Evolutionary conservation across 1,140 invertebrate genomes (phyloP), one percentile per base, ranked within the genome.

Genomic region (Polypedilum vanderplanki): DNA sequence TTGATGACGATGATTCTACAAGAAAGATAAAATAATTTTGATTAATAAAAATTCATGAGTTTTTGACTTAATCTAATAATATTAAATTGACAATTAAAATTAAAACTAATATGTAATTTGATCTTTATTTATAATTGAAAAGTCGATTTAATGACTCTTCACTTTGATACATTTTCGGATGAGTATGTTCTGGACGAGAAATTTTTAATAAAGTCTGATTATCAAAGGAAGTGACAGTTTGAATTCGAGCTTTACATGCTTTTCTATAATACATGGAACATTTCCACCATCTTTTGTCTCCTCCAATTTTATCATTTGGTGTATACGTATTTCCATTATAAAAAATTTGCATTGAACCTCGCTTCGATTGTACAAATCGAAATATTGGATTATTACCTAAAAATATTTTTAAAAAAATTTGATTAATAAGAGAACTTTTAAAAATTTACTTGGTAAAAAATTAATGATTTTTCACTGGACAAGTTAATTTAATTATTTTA

Each of bases 201-300:
- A 57, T n/a, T 57, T 57, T 57, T 15, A 57, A 57, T 57, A 18
- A 4, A 9, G 65, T 70, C 18, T 70, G 65, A 20, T 57, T 57
- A 57, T 70, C 17, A 8, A 10, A 70, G 8, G n/a, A 9, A 0
- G 17, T 7, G 3, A 18, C 20, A 0, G 81, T 83, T 1, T 79
- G 78, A 5, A 83, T 75, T 3, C 81, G 78, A 0, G 81, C 81
- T 7, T 79, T 77, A 67, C 81, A 83, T 76, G 81, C 80, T 41
- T 79, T 78, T 77, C 80, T 82, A 75, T 83, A 80, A 73, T 83
- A 83, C 81, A 82, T 81, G 7, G 81, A 81, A 74, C 81, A 83
- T 67, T 83, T 83, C 80, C 80, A 83, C 64, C 81, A 80, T 0
- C 81, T 77, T 4, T 80, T 80, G 0, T 80, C 81, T 33, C 77